Evolutionary conservation across 1,140 invertebrate species (phyloP), one percentile per base, ranked within the genome.

Genomic region (Planococcus citri): DNA sequence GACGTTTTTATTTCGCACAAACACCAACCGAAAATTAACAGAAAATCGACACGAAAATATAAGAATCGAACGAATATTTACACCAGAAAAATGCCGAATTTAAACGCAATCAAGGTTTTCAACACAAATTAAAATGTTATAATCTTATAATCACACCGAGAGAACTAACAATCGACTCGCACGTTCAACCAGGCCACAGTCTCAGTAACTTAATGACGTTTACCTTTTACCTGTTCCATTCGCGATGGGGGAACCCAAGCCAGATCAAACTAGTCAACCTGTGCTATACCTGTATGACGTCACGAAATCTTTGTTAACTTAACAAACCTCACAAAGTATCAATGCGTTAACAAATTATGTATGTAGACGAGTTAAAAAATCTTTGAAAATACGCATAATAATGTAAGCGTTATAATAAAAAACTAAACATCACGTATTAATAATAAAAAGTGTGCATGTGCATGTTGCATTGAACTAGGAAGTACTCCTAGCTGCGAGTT

Each of bases 221-320:
- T 64, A 64, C 60, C 60, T 64, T n/a, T n/a, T n/a, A n/a, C n/a
- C n/a, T n/a, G n/a, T n/a, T n/a, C n/a, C n/a, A 21, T 64, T 64
- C 60, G 24, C 22, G 60, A 25, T 64, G 60, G 25, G 25, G 60
- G 60, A 64, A 64, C 60, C 60, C 57, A 37, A 37, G 6, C 33
- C 41, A 64, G 60, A 64, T 64, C 8, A 64, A 64, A 24, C 60
- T 24, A 25, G 25, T 64, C 10, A 64, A 64, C 60, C 60, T 64
- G 60, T 64, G 25, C 17, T 27, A 27, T 64, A 64, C 25, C 60
- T 64, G 22, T 9, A 64, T 64, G 60, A 64, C 60, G 60, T 64
- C 60, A 64, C 22, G 9, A 25, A 25, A 24, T 64, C 60, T 64
- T 64, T 64, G 60, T 64, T 64, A 24, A 24, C 60, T n/a, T n/a